Base-by-base conservation (phyloP, 1,140 invertebrate species). In the Periplaneta americana region DNA sequence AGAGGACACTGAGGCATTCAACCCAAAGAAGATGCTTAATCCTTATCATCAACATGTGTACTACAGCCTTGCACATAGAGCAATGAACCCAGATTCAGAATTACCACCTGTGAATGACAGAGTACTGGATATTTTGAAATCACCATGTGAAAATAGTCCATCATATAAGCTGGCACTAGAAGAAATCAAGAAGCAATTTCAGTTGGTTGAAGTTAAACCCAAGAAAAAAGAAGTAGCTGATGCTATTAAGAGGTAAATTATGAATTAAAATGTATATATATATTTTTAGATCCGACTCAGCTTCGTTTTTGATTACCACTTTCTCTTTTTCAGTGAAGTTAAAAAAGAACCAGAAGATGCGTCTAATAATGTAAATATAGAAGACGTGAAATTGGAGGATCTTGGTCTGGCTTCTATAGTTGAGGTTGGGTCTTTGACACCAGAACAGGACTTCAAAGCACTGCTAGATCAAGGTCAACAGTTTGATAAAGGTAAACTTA, bases 1-100 rank as follows among this genome's bases (percentile, higher is more conserved):
- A 48, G 80, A 77, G 37, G 11, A 18, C 0, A 34, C 74, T 66
- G 80, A 81, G 37, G 74, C 80, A 22, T 81, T 81, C 39, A 36
- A 39, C 13, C 74, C 74, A 18, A 81, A 81, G n/a, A 36, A 39
- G 2, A 33, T 39, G 33, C 22, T 28, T 18, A 77, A 81, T 48
- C 74, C 80, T 39, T 75, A 18, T 35, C 36, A 33, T 34, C 66
- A 75, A 22, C 35, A 81, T 78, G 31, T 75, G 17, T 81, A 75
- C 48, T 74, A 34, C 11, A n/a, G 36, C 33, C n/a, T 81, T 48
- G 35, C 34, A 22, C 36, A 81, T 28, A 34, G 39, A 22, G 74
- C 34, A 8, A 13, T 81, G 74, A 35, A 81, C 57, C 75, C 48
- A 48, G 17, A 78, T 78, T 34, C 34, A 15, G 18, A 34, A n/a